A percentile compares a stretch with the other conserved stretches of the same genome.
Evolutionary conservation across 1,140 invertebrate genomes (phyloP).

Genomic region (Aphelinus atriplicis): DNA sequence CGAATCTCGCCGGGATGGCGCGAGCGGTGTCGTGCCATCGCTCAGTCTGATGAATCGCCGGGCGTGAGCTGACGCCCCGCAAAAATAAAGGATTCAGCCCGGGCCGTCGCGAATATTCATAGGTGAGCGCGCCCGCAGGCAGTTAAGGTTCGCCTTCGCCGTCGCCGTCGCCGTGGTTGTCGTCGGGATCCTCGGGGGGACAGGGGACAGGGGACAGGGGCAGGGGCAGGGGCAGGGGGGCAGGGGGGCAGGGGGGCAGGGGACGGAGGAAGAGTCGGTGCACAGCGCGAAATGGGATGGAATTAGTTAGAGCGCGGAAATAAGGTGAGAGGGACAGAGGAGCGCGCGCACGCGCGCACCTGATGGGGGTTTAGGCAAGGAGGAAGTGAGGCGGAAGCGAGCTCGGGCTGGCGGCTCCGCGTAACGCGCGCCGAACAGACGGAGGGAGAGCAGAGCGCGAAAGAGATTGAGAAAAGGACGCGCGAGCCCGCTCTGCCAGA

Average conservation of each 20-base stretch:
- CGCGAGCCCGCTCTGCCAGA: not conserved
- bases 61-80: not conserved
- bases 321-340: constrained; percentile 13
- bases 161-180: no score
- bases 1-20: no score
- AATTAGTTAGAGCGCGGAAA: constrained; percentile 33
- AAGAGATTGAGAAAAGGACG: not conserved
- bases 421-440: not conserved
- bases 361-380: constrained; percentile 6
- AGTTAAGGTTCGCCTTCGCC: constrained; percentile 6
- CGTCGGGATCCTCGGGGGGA: not conserved
- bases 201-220: not conserved
- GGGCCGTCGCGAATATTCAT: constrained; percentile 4
- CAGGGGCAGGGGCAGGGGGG: no score
- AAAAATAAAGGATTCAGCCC: constrained; percentile 11
- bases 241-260: not conserved
- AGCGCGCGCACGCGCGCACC: no score
- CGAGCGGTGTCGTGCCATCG: not conserved
- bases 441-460: not conserved
- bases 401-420: not conserved
- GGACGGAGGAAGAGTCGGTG: no score
- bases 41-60: constrained; percentile 12
- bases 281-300: constrained; percentile 2
- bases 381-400: constrained; percentile 24
- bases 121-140: not conserved